Conservation (phyloP, 2,113 vertebrate genomes). For the Tursiops truncatus region DNA sequence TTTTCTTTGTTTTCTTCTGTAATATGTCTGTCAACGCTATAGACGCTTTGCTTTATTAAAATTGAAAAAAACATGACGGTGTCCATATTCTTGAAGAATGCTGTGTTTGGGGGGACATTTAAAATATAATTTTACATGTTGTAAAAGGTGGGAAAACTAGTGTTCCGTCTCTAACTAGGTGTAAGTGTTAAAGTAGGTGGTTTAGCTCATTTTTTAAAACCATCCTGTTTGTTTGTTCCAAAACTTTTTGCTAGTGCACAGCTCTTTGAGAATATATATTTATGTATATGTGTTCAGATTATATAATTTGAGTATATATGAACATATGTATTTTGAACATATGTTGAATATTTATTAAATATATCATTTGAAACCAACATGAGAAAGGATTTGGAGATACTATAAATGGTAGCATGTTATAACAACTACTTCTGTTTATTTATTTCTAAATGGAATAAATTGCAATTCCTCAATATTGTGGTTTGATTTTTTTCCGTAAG, state of each 20-base stretch:
- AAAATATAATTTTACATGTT: background rate
- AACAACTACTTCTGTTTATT: background rate
- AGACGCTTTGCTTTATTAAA: background rate
- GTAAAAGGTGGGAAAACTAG: background rate
- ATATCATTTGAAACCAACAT: background rate
- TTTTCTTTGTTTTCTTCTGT: background rate
- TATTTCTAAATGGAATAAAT: slow-evolving; percentile 48
- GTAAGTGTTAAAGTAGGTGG: background rate
- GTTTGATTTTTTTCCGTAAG: slow-evolving; percentile 6
- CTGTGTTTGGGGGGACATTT: background rate
- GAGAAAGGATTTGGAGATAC: background rate
- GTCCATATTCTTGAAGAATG: background rate
- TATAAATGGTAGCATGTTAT: background rate
- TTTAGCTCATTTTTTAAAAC: background rate
- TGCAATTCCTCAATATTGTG: background rate
- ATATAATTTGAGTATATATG: background rate
- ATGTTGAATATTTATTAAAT: background rate
- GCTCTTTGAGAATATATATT: background rate
- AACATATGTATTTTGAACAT: background rate
- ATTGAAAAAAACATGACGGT: background rate
- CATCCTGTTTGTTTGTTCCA: background rate
- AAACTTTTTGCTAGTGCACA: background rate
- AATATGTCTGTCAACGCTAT: background rate
- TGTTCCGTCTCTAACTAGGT: background rate
- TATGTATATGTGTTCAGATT: background rate